phyloP scores from a whole-genome alignment of 2,113 vertebrate genomes.

The Bagarius yarrelli region DNA sequence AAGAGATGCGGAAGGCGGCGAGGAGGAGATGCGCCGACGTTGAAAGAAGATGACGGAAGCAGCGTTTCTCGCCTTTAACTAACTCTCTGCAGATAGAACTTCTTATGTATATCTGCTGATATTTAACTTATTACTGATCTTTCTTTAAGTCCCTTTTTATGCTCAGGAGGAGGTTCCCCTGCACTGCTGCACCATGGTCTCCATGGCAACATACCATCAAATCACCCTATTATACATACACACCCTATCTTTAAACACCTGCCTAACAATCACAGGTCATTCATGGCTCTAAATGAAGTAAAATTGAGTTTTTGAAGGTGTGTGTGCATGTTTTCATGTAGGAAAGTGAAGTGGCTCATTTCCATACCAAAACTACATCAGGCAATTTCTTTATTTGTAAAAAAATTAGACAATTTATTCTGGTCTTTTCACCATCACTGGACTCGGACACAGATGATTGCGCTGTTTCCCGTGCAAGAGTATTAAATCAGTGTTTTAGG shows the following conservation, averaged over 20 bases:
- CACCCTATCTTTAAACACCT: not conserved
- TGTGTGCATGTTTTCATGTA: slow-evolving; percentile 67
- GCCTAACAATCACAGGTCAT: not conserved
- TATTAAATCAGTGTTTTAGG: slow-evolving; percentile 19
- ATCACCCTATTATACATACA: slow-evolving; percentile 22
- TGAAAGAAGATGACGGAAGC: not conserved
- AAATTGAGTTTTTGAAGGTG: not conserved
- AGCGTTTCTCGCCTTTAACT: slow-evolving; percentile 16
- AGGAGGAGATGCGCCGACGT: not conserved
- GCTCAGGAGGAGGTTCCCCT: slow-evolving; percentile 50
- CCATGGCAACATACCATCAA: slow-evolving; percentile 33
- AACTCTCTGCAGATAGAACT: slow-evolving; percentile 40
- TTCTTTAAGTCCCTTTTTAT: slow-evolving; percentile 47
- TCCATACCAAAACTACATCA: not conserved
- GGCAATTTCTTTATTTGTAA: not conserved
- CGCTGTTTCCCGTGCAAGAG: slow-evolving; percentile 4
- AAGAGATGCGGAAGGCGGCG: not conserved
- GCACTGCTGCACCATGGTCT: slow-evolving; percentile 50
- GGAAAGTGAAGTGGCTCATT: slow-evolving; percentile 68
- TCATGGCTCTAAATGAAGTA: slow-evolving; percentile 13
- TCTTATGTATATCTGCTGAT: slow-evolving; percentile 37
- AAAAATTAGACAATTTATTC: not conserved
- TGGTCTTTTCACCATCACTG: slow-evolving; percentile 10
- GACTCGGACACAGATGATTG: slow-evolving; percentile 6
- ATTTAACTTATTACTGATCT: slow-evolving; percentile 53